Conservation (phyloP, 2,113 vertebrate species). For the Strigops habroptila region DNA sequence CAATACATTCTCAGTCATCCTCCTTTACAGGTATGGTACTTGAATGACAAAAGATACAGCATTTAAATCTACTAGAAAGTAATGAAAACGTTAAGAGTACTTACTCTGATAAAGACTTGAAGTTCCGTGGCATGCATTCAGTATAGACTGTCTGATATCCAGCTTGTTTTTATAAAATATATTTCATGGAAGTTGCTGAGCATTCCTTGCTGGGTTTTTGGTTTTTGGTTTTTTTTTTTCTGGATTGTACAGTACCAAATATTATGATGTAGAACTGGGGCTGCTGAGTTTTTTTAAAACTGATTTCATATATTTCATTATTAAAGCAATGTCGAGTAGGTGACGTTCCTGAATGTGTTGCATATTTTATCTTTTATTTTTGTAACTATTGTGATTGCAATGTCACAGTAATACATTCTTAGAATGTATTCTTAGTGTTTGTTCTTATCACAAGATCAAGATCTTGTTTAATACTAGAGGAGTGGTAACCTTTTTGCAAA, state of each 20-base stretch:
- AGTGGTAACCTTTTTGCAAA: not conserved
- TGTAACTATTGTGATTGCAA: not conserved
- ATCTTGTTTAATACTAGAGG: not conserved
- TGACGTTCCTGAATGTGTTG: not conserved
- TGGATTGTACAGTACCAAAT: not conserved
- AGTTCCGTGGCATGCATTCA: not conserved
- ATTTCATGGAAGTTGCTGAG: not conserved
- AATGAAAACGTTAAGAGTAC: not conserved
- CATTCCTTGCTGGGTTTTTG: not conserved
- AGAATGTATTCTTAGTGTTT: not conserved
- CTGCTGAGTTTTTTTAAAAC: not conserved
- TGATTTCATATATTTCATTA: not conserved
- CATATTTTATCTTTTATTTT: not conserved
- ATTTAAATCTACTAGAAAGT: not conserved
- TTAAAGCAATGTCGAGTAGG: not conserved
- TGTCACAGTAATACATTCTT: not conserved
- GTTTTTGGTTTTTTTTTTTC: not conserved
- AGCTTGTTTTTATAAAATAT: not conserved
- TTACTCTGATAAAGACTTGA: not conserved
- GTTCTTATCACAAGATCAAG: not conserved
- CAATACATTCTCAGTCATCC: slow-evolving; percentile 98
- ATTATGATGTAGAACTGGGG: not conserved
- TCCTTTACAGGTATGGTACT: slow-evolving; percentile 91
- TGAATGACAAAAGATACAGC: not conserved
- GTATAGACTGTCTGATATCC: not conserved